Conservation (phyloP, 1,140 invertebrate species). For the Leptinotarsa texana region DNA sequence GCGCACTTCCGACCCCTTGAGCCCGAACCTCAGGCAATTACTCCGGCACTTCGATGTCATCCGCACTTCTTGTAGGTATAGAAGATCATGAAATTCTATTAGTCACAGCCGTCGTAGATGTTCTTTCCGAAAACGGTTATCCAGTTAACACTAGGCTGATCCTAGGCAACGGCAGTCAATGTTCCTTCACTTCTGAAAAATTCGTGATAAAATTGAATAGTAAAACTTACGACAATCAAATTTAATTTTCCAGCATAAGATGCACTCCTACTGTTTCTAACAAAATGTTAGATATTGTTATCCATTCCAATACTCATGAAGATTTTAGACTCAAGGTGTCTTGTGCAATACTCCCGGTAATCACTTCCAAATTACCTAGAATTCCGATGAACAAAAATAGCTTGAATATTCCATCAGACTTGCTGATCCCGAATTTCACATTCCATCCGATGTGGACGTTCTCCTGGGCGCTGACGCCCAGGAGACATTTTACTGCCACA, state of each 20-base stretch:
- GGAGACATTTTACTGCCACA: constrained; percentile 17
- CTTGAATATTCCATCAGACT: constrained; percentile 14
- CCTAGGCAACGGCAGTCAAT: neutral
- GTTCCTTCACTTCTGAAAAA: constrained; percentile 3
- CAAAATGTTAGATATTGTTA: constrained; percentile 14
- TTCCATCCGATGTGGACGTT: constrained; percentile 23
- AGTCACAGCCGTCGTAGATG: constrained; percentile 10
- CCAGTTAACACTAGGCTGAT: neutral
- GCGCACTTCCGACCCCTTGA: neutral
- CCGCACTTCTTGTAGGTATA: neutral
- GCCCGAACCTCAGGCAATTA: neutral
- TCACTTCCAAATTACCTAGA: constrained; percentile 1
- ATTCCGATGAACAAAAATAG: neutral
- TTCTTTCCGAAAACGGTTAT: constrained; percentile 5
- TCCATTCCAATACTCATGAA: neutral
- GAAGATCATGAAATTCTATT: constrained; percentile 19
- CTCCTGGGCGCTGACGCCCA: constrained; percentile 26
- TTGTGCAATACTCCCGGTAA: neutral
- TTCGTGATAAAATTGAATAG: constrained; percentile 3
- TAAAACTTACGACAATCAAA: constrained; percentile 5
- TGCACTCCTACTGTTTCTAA: neutral
- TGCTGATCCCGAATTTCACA: constrained; percentile 16
- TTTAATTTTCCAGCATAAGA: constrained; percentile 17
- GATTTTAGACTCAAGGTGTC: neutral
- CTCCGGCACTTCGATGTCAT: neutral